Evolutionary conservation across 1,140 invertebrate genomes (phyloP).

Genomic region (Asbolus verrucosus): DNA sequence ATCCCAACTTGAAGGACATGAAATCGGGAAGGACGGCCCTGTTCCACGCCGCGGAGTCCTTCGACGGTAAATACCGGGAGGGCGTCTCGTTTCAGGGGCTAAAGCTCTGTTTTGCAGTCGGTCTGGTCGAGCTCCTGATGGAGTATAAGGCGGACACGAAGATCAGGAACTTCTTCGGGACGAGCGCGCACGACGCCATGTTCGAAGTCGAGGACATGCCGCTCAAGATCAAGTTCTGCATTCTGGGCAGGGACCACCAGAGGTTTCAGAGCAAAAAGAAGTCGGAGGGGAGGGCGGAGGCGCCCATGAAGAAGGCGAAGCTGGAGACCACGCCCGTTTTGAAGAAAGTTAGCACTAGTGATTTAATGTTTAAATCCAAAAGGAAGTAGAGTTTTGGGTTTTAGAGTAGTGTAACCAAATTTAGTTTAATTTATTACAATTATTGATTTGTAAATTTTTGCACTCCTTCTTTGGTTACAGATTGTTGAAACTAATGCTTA

Average conservation of each 20-base stretch:
- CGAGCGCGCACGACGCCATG: conserved; percentile 60
- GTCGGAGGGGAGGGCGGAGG: neutral
- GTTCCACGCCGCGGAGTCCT: conserved; percentile 59
- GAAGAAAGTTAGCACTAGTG: conserved; percentile 7
- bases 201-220: conserved; percentile 60
- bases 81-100: too few species aligned
- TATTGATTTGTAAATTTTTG: too few species aligned
- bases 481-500: too few species aligned
- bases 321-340: conserved; percentile 13
- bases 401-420: too few species aligned
- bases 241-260: conserved; percentile 48
- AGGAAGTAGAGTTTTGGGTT: conserved; percentile 3
- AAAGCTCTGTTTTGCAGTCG: conserved; percentile 51
- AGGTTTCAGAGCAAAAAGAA: conserved; percentile 11
- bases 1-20: conserved; percentile 57
- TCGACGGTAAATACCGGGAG: conserved; percentile 55
- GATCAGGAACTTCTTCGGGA: conserved; percentile 60
- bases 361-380: neutral
- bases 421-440: neutral
- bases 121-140: conserved; percentile 56
- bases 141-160: conserved; percentile 56
- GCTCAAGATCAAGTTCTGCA: conserved; percentile 54
- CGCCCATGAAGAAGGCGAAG: conserved; percentile 3
- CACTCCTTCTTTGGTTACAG: too few species aligned
- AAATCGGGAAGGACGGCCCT: conserved; percentile 59